phyloP scores from a whole-genome alignment of 2,113 vertebrate species.

The Muntiacus reevesi region DNA sequence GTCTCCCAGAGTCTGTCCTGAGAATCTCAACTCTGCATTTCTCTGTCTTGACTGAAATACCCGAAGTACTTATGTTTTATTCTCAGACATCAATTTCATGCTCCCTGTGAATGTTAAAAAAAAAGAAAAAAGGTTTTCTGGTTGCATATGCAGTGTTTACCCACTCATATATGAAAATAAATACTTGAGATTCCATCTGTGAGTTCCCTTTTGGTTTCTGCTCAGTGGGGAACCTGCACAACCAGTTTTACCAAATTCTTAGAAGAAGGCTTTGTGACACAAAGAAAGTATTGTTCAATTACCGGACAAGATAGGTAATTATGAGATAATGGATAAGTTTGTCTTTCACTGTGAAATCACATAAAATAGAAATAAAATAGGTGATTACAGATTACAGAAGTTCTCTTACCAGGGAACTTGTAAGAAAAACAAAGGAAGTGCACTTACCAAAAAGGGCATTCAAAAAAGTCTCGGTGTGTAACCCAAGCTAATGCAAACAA shows the following conservation, averaged over 20 bases:
- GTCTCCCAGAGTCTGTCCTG: not conserved
- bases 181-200: slow-evolving; percentile 36
- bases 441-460: slow-evolving; percentile 27
- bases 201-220: not conserved
- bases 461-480: slow-evolving; percentile 66
- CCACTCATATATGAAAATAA: not conserved
- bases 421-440: slow-evolving; percentile 68
- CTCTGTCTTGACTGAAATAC: not conserved
- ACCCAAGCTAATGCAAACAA: slow-evolving; percentile 79
- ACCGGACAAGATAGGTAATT: slow-evolving; percentile 35
- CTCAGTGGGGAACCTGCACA: slow-evolving; percentile 41
- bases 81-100: not conserved
- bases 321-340: slow-evolving; percentile 39
- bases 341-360: slow-evolving; percentile 36
- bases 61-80: not conserved
- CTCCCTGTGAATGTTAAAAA: not conserved
- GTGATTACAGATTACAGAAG: slow-evolving; percentile 37
- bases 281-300: slow-evolving; percentile 58
- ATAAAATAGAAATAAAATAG: slow-evolving; percentile 38
- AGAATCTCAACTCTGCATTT: not conserved
- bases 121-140: not conserved
- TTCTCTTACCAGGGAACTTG: not conserved
- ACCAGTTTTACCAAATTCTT: slow-evolving; percentile 50
- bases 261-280: slow-evolving; percentile 48
- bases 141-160: not conserved